Base-by-base conservation (phyloP, 2,113 vertebrate genomes). In the Gymnarchus niloticus region DNA sequence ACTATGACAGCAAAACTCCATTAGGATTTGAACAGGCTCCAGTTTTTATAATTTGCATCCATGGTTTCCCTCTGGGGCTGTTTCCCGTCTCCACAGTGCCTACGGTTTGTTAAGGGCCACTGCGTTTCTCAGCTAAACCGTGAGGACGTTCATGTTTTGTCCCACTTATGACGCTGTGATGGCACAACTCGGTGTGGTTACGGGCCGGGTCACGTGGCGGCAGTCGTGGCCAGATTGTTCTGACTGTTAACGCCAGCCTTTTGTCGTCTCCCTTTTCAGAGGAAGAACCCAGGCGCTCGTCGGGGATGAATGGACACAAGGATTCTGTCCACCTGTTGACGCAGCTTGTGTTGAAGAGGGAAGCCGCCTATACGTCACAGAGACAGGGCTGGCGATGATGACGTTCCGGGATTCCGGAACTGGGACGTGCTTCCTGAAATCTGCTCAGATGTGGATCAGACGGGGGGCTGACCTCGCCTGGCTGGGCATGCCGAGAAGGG, bases 341-440 rank as follows among this genome's bases (percentile, higher is more conserved):
- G 14, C 12, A n/a, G n/a, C n/a, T n/a, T n/a, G n/a, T n/a, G n/a
- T n/a, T n/a, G 33, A 41, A 37, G 65, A 2, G 65, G 65, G n/a
- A 73, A 41, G 65, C 65, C 33, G 17, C 3, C 33, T 4, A 33
- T 12, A 19, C 65, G 33, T 73, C 65, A 73, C 19, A 33, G 33
- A 73, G 83, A 19, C 57, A 8, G 56, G 12, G 54, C 57, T 9
- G 21, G 3, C 21, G 33, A 28, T 54, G 17, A 77, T 37, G 84
- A 23, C 25, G 17, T 5, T 49, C 33, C 5, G 84, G 84, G 84
- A 77, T 85, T 52, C 61, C 65, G 83, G 83, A 52, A 73, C 44
- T 25, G 14, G 25, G 56, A 25, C 23, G 7, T 3, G 33, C 78
- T 82, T n/a, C 57, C 41, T 12, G 33, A 12, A 23, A 76, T 46